Percentiles rank a stretch among this genome's conserved stretches.
phyloP scores from a whole-genome alignment of 2,797 vertebrate species.

The Poliocrania exsul region DNA sequence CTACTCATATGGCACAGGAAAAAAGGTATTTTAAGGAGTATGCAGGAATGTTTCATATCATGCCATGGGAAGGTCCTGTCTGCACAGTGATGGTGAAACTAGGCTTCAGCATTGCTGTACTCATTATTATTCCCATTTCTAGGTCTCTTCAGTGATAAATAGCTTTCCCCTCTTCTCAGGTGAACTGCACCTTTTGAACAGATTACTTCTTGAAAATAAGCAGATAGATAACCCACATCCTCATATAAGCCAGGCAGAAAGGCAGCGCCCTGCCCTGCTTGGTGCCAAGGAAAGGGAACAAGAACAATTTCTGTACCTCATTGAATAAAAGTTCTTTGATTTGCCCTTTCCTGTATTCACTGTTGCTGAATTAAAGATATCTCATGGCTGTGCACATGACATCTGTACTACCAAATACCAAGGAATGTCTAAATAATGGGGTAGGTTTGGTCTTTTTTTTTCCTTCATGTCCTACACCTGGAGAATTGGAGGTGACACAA shows the following conservation, averaged over 20 bases:
- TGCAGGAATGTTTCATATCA: not conserved
- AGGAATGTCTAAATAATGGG: not conserved
- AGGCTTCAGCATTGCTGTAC: not conserved
- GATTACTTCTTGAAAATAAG: not conserved
- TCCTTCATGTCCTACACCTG: not conserved
- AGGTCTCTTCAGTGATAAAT: not conserved
- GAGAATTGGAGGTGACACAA: not conserved
- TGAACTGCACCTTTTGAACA: not conserved
- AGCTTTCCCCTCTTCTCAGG: not conserved
- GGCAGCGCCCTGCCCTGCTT: not conserved
- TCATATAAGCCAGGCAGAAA: not conserved
- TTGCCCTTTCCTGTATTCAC: not conserved
- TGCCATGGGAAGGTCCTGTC: not conserved
- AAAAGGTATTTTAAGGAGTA: not conserved
- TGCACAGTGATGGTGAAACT: not conserved
- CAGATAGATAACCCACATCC: not conserved
- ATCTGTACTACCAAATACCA: not conserved
- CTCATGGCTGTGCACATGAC: not conserved
- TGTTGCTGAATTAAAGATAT: not conserved
- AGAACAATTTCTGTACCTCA: not conserved
- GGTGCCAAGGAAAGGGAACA: not conserved
- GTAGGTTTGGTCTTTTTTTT: not conserved
- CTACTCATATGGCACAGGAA: not conserved
- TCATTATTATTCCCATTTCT: not conserved
- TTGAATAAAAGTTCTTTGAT: not conserved